A percentile compares a stretch with the other conserved stretches of the same genome.
Evolutionary conservation across 1,140 invertebrate genomes (phyloP).

Genomic region (Pogonognathellus flavescens): DNA sequence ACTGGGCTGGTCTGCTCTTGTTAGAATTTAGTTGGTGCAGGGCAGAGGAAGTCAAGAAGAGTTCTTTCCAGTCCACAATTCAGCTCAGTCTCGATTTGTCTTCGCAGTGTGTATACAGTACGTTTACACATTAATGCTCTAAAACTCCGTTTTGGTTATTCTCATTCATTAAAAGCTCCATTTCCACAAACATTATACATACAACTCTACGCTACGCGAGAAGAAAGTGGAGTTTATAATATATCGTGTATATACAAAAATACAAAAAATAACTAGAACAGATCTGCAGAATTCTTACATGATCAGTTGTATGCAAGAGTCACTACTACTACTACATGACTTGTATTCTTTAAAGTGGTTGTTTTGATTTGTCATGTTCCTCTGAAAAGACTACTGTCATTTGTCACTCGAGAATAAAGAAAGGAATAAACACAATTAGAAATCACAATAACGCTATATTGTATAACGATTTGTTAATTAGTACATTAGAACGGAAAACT

Average conservation of each 20-base stretch:
- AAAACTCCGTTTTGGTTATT: neutral
- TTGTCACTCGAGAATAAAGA: slow-evolving; percentile 1
- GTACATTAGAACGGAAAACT: neutral
- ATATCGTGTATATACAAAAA: too few species aligned
- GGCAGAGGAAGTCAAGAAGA: slow-evolving; percentile 32
- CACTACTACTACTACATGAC: too few species aligned
- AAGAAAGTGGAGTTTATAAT: too few species aligned
- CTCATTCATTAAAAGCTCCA: too few species aligned
- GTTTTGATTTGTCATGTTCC: slow-evolving; percentile 41
- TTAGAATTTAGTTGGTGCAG: neutral
- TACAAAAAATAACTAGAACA: too few species aligned
- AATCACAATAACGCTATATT: neutral
- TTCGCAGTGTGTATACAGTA: neutral
- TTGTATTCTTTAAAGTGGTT: slow-evolving; percentile 15
- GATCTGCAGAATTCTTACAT: too few species aligned
- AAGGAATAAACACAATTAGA: neutral
- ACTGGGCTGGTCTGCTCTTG: neutral
- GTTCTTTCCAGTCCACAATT: slow-evolving; percentile 26
- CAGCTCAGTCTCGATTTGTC: slow-evolving; percentile 29
- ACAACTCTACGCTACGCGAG: too few species aligned
- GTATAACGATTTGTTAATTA: neutral
- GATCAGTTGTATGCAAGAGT: too few species aligned
- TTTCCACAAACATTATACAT: too few species aligned
- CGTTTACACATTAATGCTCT: neutral
- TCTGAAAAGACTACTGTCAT: slow-evolving; percentile 7